A percentile compares a stretch with the other conserved stretches of the same genome.
These are phyloP conservation scores for Poeciliopsis paucimaculata DNA, from an alignment of 2,797 vertebrate species.

Conservation along the genomic window DNA sequence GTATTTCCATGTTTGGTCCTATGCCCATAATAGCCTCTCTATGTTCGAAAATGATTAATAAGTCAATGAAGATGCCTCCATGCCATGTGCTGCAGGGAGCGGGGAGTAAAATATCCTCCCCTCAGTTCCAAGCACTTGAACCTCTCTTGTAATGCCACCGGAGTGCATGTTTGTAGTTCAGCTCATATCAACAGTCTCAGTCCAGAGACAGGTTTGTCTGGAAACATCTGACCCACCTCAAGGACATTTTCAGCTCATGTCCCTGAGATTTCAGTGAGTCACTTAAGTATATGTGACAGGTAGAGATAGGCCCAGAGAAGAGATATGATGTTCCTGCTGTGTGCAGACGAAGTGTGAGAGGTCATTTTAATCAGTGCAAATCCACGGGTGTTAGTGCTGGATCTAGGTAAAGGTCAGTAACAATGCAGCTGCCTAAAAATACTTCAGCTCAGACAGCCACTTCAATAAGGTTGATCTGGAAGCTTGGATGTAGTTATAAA, in stretches of 20 bases:
- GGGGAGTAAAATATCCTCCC: constrained; percentile 28
- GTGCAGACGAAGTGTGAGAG: constrained; percentile 30
- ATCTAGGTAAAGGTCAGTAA: constrained; percentile 58
- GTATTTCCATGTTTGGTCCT: constrained; percentile 23
- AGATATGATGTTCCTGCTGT: constrained; percentile 9
- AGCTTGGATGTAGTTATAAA: constrained; percentile 2
- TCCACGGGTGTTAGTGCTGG: constrained; percentile 50
- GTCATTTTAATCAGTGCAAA: constrained; percentile 46
- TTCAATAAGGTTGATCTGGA: constrained; percentile 13
- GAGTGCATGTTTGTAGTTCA: constrained; percentile 50
- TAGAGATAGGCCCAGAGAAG: constrained; percentile 24
- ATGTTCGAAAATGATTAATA: constrained; percentile 25
- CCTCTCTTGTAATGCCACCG: constrained; percentile 27
- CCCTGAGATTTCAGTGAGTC: constrained; percentile 24
- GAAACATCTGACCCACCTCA: constrained; percentile 62
- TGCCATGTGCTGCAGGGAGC: constrained; percentile 18
- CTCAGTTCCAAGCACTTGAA: constrained; percentile 36
- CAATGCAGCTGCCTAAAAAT: constrained; percentile 63
- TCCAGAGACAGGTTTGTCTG: constrained; percentile 51
- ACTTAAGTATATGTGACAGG: constrained; percentile 38
- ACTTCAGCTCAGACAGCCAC: constrained; percentile 17
- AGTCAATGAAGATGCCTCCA: constrained; percentile 20
- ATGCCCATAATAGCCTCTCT: neutral
- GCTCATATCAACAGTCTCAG: constrained; percentile 51
- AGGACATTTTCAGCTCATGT: constrained; percentile 46